Percentiles rank a stretch among this genome's conserved stretches.
Evolutionary conservation across 2,888 invertebrate species (phyloP).

Genomic region (Pheosia tremula): DNA sequence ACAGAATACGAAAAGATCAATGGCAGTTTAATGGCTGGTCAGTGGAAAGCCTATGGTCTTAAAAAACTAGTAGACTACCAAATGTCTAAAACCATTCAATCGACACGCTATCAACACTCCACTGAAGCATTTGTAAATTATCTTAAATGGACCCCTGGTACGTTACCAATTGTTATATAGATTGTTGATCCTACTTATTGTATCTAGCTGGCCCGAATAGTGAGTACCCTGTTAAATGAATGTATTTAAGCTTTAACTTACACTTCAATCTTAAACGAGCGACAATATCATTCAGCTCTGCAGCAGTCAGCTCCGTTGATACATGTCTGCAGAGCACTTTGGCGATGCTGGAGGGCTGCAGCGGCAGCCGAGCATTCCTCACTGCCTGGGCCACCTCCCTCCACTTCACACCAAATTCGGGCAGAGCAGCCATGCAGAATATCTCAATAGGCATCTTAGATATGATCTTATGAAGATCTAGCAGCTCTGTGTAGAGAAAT

Average conservation of each 20-base stretch:
- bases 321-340: constrained; percentile 55
- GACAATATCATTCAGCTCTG: constrained; percentile 58
- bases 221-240: too few relatives aligned
- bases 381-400: constrained; percentile 53
- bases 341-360: constrained; percentile 61
- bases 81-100: too few relatives aligned
- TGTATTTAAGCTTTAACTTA: constrained; percentile 35
- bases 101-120: too few relatives aligned
- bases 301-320: constrained; percentile 38
- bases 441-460: constrained; percentile 57
- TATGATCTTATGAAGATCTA: constrained; percentile 56
- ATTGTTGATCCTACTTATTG: too few relatives aligned
- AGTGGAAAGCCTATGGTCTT: too few relatives aligned
- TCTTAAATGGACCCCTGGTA: too few relatives aligned
- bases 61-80: too few relatives aligned
- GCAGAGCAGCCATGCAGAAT: constrained; percentile 51
- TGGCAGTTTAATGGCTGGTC: too few relatives aligned
- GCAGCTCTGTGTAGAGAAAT: constrained; percentile 45
- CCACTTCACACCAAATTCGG: constrained; percentile 68
- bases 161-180: too few relatives aligned
- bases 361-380: constrained; percentile 53
- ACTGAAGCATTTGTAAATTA: too few relatives aligned
- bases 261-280: constrained; percentile 54
- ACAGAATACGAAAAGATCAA: too few relatives aligned
- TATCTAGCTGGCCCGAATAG: too few relatives aligned